phyloP scores from a whole-genome alignment of 1,140 invertebrate species.

The Lerema accius region DNA sequence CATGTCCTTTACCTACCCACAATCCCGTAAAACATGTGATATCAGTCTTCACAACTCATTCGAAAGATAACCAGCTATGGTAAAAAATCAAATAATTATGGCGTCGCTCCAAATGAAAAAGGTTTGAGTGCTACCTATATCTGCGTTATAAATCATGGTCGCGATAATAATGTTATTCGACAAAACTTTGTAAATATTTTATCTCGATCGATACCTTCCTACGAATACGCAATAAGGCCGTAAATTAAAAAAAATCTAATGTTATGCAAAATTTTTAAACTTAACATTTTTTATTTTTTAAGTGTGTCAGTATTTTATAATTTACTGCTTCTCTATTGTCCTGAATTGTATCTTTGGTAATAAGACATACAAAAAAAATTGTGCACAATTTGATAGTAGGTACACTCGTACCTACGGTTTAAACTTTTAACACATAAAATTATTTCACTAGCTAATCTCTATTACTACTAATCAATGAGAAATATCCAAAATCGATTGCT shows the following conservation, averaged over 20 bases:
- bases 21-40: conserved; percentile 2
- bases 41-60: conserved; percentile 17
- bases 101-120: conserved; percentile 22
- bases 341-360: no score
- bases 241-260: no score
- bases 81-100: conserved; percentile 25
- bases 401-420: no score
- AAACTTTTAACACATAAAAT: no score
- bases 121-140: conserved; percentile 19
- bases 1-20: neutral
- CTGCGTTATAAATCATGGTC: neutral
- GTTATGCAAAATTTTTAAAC: no score
- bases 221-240: no score
- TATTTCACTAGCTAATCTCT: no score
- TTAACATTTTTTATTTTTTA: no score
- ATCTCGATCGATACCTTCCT: neutral
- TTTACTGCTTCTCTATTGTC: no score
- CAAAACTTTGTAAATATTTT: neutral
- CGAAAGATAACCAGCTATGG: conserved; percentile 7
- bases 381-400: no score
- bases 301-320: no score
- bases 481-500: conserved; percentile 14
- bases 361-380: no score
- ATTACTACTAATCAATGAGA: neutral
- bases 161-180: conserved; percentile 19